Evolutionary conservation across 1,140 invertebrate genomes (phyloP).

Genomic region (Drosophila pseudoananassae): DNA sequence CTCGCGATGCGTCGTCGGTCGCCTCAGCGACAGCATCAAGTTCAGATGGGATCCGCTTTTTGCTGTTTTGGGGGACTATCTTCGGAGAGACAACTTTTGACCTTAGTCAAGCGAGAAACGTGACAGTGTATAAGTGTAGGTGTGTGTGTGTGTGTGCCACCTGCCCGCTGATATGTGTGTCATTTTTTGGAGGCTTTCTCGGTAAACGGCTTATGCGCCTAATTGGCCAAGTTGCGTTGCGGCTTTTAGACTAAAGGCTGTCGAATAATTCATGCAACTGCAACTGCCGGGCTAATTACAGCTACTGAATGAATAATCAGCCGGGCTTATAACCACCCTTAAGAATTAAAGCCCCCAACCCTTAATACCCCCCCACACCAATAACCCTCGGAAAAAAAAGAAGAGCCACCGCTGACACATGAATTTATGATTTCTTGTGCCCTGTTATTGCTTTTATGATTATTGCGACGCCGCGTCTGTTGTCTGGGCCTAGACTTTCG

Average conservation of each 20-base stretch:
- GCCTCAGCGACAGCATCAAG: constrained; percentile 72
- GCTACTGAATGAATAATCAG: constrained; percentile 52
- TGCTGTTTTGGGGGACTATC: constrained; percentile 6
- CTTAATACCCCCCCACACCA: not conserved
- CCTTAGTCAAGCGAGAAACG: constrained; percentile 77
- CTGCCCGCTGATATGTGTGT: constrained; percentile 24
- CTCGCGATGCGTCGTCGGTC: constrained; percentile 45
- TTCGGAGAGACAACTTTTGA: constrained; percentile 64
- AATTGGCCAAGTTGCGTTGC: constrained; percentile 48
- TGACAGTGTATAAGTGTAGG: constrained; percentile 44
- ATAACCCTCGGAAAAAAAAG: constrained; percentile 1
- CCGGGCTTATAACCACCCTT: not conserved
- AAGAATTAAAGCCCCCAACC: not conserved
- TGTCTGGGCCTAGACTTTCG: constrained; percentile 44
- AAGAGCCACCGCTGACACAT: constrained; percentile 44
- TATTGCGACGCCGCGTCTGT: constrained; percentile 79
- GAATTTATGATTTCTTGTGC: constrained; percentile 56
- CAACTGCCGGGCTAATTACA: constrained; percentile 63
- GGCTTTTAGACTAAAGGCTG: constrained; percentile 30
- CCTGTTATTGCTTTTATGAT: constrained; percentile 71
- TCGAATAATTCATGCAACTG: constrained; percentile 68
- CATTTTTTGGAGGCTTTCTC: constrained; percentile 12
- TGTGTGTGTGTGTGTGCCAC: constrained; percentile 19
- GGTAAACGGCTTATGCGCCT: constrained; percentile 39
- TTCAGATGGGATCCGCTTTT: constrained; percentile 50